Conservation (phyloP, 2,113 vertebrate genomes). For the Neoarius graeffei region DNA sequence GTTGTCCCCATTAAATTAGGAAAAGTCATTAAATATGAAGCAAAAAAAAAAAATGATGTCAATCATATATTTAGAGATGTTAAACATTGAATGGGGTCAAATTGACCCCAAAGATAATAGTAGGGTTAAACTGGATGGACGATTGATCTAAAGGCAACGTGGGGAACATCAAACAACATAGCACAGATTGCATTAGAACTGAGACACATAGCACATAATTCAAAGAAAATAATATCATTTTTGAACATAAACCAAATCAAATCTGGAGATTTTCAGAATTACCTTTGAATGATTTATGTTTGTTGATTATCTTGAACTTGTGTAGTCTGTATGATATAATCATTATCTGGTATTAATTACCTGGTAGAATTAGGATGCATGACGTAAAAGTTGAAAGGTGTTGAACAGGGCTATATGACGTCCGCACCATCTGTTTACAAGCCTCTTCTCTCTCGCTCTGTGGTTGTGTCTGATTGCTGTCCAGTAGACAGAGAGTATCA, state of each 20-base stretch:
- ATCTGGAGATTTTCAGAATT: neutral
- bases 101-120: no score
- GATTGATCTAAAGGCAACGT: neutral
- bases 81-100: no score
- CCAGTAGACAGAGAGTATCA: conserved; percentile 23
- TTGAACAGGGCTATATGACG: neutral
- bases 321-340: neutral
- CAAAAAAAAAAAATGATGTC: no score
- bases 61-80: no score
- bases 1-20: no score
- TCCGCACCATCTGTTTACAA: conserved; percentile 51
- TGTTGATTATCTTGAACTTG: neutral
- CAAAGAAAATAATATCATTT: neutral
- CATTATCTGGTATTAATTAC: neutral
- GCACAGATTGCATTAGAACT: neutral
- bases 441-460: conserved; percentile 13
- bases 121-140: neutral
- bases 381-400: neutral
- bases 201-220: neutral
- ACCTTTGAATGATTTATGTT: neutral
- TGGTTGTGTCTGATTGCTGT: conserved; percentile 19
- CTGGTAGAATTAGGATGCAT: neutral
- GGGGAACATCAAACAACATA: neutral
- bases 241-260: neutral
- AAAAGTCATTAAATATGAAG: no score